phyloP scores from a whole-genome alignment of 2,113 vertebrate species.

The Mus musculus region DNA sequence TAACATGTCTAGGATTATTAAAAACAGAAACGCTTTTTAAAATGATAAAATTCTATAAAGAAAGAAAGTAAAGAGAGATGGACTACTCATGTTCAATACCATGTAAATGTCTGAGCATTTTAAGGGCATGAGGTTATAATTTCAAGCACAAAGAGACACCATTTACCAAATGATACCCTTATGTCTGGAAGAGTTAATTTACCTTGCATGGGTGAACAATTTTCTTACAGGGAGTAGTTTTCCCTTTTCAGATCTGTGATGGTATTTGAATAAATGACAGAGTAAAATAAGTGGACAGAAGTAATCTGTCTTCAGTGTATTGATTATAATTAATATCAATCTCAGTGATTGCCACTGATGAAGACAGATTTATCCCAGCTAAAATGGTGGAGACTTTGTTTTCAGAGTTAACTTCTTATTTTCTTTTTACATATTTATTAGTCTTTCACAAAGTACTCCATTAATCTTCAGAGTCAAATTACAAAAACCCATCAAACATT shows the following conservation, averaged over 20 bases:
- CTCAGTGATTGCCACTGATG: conserved; percentile 68
- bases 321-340: conserved; percentile 78
- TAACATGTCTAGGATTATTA: background rate
- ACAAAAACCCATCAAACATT: conserved; percentile 65
- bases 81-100: background rate
- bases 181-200: conserved; percentile 37
- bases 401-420: conserved; percentile 70
- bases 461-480: conserved; percentile 75
- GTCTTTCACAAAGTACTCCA: conserved; percentile 56
- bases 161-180: background rate
- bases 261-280: conserved; percentile 62
- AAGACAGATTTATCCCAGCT: conserved; percentile 63
- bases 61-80: background rate
- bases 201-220: background rate
- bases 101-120: background rate
- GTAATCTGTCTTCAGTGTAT: conserved; percentile 58
- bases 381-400: conserved; percentile 60
- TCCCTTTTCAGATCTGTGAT: background rate
- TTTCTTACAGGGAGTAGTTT: conserved; percentile 13
- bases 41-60: background rate
- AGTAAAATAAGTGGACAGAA: conserved; percentile 50
- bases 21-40: background rate
- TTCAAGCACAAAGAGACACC: background rate
- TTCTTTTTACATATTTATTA: conserved; percentile 78
- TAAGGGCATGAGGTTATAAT: background rate